A percentile compares a stretch with the other conserved stretches of the same genome.
These are phyloP conservation scores for Taphrorychus bicolor DNA, from an alignment of 2,888 invertebrate genomes.

Conservation along the genomic window DNA sequence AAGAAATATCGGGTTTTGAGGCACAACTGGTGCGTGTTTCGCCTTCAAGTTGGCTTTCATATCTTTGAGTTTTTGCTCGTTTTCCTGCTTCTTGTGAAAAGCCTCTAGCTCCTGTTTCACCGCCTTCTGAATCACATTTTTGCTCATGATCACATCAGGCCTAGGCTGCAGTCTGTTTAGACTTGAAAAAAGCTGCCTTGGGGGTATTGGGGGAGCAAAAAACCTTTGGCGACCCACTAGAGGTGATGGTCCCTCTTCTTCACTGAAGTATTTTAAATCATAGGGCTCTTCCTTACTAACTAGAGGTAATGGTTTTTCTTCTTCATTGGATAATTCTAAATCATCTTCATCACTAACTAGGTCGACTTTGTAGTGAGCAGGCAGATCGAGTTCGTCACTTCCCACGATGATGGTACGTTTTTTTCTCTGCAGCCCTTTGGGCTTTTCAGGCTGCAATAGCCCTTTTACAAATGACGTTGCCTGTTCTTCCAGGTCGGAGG, in stretches of 20 bases:
- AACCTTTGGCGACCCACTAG: slow-evolving; percentile 10
- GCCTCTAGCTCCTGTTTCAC: slow-evolving; percentile 44
- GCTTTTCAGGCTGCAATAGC: slow-evolving; percentile 15
- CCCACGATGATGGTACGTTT: slow-evolving; percentile 45
- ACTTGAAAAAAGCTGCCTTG: background rate
- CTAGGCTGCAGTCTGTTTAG: slow-evolving; percentile 29
- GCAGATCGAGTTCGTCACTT: slow-evolving; percentile 44
- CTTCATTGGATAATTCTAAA: background rate
- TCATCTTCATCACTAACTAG: slow-evolving; percentile 36
- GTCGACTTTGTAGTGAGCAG: slow-evolving; percentile 43
- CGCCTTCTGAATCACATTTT: slow-evolving; percentile 38
- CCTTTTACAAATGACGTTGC: slow-evolving; percentile 28
- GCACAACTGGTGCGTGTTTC: slow-evolving; percentile 31
- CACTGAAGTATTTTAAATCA: too few species aligned
- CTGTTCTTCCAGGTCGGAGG: slow-evolving; percentile 33
- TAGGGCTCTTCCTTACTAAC: background rate
- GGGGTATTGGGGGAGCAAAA: slow-evolving; percentile 10
- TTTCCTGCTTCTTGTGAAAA: slow-evolving; percentile 31
- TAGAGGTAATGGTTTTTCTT: too few species aligned
- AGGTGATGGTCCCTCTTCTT: slow-evolving; percentile 4
- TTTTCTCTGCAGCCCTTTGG: slow-evolving; percentile 12
- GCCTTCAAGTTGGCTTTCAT: slow-evolving; percentile 21
- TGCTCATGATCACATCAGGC: slow-evolving; percentile 38
- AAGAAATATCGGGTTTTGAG: slow-evolving; percentile 52
- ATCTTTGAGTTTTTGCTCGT: slow-evolving; percentile 35